A percentile compares a stretch with the other conserved stretches of the same genome.
Conservation (phyloP, 2,888 invertebrate genomes). For the Nemurella pictetii region DNA sequence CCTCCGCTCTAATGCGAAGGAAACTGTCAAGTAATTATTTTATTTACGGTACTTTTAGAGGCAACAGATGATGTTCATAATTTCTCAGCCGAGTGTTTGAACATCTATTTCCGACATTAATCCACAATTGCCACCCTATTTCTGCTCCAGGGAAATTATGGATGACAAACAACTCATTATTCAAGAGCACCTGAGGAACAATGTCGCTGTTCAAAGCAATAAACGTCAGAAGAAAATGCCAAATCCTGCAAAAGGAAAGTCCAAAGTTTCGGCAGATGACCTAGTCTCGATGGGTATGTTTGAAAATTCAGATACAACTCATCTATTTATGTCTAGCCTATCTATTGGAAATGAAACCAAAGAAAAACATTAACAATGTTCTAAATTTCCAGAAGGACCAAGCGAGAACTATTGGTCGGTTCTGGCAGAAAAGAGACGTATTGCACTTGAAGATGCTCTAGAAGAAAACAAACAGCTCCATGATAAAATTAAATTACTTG, state of each 20-base stretch:
- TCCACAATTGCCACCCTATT: background rate
- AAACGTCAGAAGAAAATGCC: conserved; percentile 52
- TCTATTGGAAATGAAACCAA: background rate
- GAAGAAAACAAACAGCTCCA: conserved; percentile 68
- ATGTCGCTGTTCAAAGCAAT: conserved; percentile 60
- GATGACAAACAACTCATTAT: conserved; percentile 10
- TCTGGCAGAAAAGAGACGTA: conserved; percentile 72
- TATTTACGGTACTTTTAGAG: background rate
- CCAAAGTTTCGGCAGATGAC: conserved; percentile 66
- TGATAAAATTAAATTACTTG: conserved; percentile 57
- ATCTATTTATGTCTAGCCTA: conserved; percentile 32
- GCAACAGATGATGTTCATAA: too few relatives aligned
- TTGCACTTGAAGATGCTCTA: conserved; percentile 71
- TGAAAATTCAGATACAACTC: conserved; percentile 8
- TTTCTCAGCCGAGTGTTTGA: background rate
- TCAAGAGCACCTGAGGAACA: conserved; percentile 52
- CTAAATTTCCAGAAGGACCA: conserved; percentile 58
- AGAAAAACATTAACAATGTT: background rate
- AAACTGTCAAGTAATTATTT: conserved; percentile 56
- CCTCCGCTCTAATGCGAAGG: conserved; percentile 42
- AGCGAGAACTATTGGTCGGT: conserved; percentile 77
- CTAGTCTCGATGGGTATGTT: conserved; percentile 55
- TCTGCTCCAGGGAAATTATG: background rate
- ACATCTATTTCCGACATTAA: background rate
- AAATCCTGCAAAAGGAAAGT: conserved; percentile 32